phyloP scores from a whole-genome alignment of 2,113 vertebrate genomes.

The Cephalopterus ornatus region DNA sequence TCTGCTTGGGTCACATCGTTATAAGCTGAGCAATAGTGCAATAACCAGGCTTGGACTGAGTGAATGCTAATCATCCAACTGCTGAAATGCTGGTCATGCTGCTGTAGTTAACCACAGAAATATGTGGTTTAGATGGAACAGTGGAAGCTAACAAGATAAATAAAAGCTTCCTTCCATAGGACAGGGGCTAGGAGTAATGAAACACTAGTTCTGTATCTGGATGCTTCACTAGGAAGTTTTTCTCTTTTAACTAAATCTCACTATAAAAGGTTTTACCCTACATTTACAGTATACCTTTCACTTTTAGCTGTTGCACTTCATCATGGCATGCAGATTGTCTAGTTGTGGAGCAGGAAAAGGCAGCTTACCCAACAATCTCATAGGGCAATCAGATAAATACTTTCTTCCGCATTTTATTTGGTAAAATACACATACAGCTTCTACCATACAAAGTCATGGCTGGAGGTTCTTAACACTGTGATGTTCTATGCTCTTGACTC shows the following conservation, averaged over 20 bases:
- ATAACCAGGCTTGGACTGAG: background rate
- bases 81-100: background rate
- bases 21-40: background rate
- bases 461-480: background rate
- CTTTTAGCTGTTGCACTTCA: background rate
- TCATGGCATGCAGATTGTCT: rapidly evolving
- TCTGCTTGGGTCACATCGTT: background rate
- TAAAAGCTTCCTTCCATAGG: background rate
- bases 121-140: background rate
- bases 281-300: background rate
- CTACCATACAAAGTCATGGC: background rate
- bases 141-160: background rate
- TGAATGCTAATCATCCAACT: background rate
- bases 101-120: background rate
- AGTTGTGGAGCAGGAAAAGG: background rate
- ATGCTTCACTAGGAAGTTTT: background rate
- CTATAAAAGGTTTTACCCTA: background rate
- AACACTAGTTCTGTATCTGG: background rate
- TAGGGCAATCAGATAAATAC: background rate
- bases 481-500: background rate
- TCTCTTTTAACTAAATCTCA: background rate
- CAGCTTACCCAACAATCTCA: background rate
- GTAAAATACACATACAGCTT: background rate
- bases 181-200: background rate
- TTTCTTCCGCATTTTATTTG: background rate